A percentile compares a stretch with the other conserved stretches of the same genome.
These are phyloP conservation scores for Charanyca ferruginea DNA, from an alignment of 2,888 invertebrate genomes.

Conservation along the genomic window DNA sequence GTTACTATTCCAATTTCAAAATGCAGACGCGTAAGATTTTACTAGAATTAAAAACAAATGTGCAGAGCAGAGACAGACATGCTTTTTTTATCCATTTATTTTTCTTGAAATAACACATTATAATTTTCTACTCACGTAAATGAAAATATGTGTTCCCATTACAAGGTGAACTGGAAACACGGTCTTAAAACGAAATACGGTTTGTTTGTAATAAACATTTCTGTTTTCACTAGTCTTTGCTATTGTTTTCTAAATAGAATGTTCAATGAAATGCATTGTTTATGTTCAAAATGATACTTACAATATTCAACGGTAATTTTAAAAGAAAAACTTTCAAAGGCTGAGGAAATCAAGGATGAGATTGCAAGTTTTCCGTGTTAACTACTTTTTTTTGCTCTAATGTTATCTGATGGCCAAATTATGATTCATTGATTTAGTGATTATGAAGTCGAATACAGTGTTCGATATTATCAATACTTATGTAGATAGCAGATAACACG, in stretches of 20 bases:
- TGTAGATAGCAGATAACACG: neutral
- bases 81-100: neutral
- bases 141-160: constrained; percentile 19
- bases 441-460: neutral
- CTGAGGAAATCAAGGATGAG: neutral
- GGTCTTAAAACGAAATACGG: constrained; percentile 19
- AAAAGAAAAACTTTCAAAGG: neutral
- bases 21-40: neutral
- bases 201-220: constrained; percentile 32
- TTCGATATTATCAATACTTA: neutral
- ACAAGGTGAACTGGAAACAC: constrained; percentile 30
- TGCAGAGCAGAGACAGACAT: constrained; percentile 3
- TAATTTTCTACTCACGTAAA: neutral
- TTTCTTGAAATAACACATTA: neutral
- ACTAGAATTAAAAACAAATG: neutral
- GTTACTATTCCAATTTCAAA: constrained; percentile 28
- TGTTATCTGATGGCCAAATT: neutral
- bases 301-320: too few species aligned
- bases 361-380: constrained; percentile 14
- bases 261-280: too few species aligned
- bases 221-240: constrained; percentile 7
- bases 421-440: neutral
- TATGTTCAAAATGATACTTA: too few species aligned
- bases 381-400: neutral
- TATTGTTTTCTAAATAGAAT: neutral